Evolutionary conservation across 1,140 invertebrate species (phyloP), one percentile per base, ranked within the genome.

Genomic region (Macrobrachium rosenbergii): DNA sequence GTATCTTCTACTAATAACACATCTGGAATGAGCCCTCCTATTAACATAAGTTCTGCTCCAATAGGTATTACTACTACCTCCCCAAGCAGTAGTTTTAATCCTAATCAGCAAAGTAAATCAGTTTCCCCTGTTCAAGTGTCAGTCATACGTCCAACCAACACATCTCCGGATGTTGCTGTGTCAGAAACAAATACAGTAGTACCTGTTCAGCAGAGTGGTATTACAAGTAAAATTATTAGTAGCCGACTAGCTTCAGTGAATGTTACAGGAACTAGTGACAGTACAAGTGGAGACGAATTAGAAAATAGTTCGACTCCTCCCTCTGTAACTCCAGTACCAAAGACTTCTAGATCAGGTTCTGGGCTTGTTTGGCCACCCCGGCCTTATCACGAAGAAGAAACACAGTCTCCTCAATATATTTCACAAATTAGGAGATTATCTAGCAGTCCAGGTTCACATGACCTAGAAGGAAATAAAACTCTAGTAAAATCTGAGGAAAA

Each of bases 291-390:
- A 43, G 72, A 73, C 73, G 83, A 80, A 72, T 67, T 21, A 59
- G 77, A 79, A 60, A 79, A 63, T 69, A 63, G 58, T 17, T n/a
- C 19, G 14, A 21, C 78, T 52, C 37, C 72, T 19, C 64, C 67
- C 16, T 43, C 78, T 23, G 43, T 60, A 37, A 19, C 43, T 23
- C 81, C 72, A 73, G 6, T 59, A 12, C 45, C 69, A 21, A 17
- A 76, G 23, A 58, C 67, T 21, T 73, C 78, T 58, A 58, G 85
- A 52, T 73, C 85, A 16, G 77, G 77, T 2, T 75, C 85, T 14
- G 67, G 64, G 21, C 37, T 87, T 10, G 28, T 87, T n/a, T 87
- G 85, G 85, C 85, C 85, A 23, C 85, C 85, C 8, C 64, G 78
- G 37, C 58, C 64, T 21, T 60, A 45, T 17, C 78, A 81, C 21